A percentile compares a stretch with the other conserved stretches of the same genome.
Conservation (phyloP, 2,113 vertebrate species). For the Syrmaticus mikado region DNA sequence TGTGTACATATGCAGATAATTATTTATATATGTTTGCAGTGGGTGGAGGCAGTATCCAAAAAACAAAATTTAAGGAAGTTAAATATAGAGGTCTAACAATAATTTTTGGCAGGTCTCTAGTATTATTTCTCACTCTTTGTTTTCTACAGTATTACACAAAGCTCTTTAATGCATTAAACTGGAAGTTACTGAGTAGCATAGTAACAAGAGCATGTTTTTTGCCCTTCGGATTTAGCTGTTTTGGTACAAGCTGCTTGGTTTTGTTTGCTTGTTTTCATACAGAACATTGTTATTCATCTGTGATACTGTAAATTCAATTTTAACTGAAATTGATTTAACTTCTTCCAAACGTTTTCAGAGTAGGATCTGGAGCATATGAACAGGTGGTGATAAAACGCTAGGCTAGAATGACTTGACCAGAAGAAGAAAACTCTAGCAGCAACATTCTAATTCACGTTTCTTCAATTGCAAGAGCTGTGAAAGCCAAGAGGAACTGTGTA, state of each 20-base stretch:
- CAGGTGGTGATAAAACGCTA: constrained; percentile 96
- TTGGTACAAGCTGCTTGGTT: background rate
- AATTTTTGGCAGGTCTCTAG: background rate
- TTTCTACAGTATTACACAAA: background rate
- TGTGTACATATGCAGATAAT: background rate
- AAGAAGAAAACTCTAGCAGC: background rate
- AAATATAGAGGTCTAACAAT: background rate
- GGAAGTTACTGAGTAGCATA: background rate
- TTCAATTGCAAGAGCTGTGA: constrained; percentile 14
- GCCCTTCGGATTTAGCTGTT: background rate
- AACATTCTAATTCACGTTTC: background rate
- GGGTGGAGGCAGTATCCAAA: background rate
- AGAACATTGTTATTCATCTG: background rate
- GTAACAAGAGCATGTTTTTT: background rate
- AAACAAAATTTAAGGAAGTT: background rate
- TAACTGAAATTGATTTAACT: background rate
- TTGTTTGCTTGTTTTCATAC: background rate
- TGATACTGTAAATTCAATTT: background rate
- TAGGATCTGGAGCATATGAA: constrained; percentile 88
- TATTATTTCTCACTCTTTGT: background rate
- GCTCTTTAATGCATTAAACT: background rate
- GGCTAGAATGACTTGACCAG: background rate
- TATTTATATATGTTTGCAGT: background rate
- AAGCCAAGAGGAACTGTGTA: background rate
- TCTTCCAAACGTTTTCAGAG: constrained; percentile 76